Base-by-base conservation (phyloP, 2,888 invertebrate species). In the Tetragonisca angustula region DNA sequence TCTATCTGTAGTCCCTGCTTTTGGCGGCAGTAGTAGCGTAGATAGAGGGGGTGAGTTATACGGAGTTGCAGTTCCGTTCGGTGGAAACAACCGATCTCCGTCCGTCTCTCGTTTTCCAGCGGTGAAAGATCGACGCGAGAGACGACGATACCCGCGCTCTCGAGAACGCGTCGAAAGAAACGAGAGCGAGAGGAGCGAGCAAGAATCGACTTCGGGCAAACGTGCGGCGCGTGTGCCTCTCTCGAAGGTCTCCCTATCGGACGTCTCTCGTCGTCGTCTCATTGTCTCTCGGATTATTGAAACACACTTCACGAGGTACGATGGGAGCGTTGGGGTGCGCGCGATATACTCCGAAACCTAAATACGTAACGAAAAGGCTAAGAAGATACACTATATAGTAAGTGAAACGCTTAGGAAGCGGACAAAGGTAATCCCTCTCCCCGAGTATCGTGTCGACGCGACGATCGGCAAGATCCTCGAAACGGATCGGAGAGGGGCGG, bases 281-380 rank as follows among this genome's bases (percentile, higher is more conserved):
- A 17, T 62, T 21, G 69, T 83, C 76, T 43, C 67, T 70, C 67
- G 70, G 54, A 6, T 54, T 43, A 6, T 59, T 5, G 43, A 43
- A 43, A 15, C 13, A 19, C 21, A 19, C 19, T 5, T n/a, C 27
- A 43, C 65, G 76, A 73, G 54, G 56, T 56, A 43, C 17, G 9
- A 19, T 43, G 43, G 77, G 91, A 89, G 83, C 72, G 81, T 54
- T 81, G 76, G 77, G 82, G 81, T 79, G 81, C 76, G 77, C 76
- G 76, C 56, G 36, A 78, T 62, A 17, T 61, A 50, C 43, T 65
- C 65, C 54, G 67, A 82, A 90, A 86, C 78, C 71, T 68, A 79
- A 88, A 92, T 92, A 92, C 91, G 91, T 92, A 91, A 92, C 86
- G 86, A 90, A 91, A 89, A 82, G 83, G 86, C 88, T 91, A 90